Base-by-base conservation (phyloP, 2,888 invertebrate species). In the Julus scanicus region DNA sequence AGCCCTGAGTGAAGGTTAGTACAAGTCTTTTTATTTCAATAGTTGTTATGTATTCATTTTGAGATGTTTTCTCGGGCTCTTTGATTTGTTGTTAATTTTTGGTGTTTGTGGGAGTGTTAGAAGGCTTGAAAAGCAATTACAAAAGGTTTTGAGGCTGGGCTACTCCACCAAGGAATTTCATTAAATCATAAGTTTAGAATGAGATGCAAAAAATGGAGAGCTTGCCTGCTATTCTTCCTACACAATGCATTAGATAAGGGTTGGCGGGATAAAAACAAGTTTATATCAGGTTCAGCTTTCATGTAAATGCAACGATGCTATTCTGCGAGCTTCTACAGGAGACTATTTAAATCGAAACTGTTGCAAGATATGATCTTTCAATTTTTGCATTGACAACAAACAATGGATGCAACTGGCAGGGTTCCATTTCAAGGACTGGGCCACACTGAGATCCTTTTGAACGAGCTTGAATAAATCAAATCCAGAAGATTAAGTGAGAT, bases 1-100 rank as follows among this genome's bases (percentile, higher is more conserved):
- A 85, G 86, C 89, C 57, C 90, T 89, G 53, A 90, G 90, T 89
- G 90, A 90, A 89, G 90, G 90, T 90, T 89, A 90, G 89, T 44
- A 57, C 57, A 2, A n/a, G 57, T 57, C n/a, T 57, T 48, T n/a
- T n/a, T n/a, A n/a, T n/a, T n/a, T n/a, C n/a, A n/a, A n/a, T n/a
- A n/a, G n/a, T n/a, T n/a, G n/a, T n/a, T n/a, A n/a, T n/a, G n/a
- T n/a, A n/a, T n/a, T n/a, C n/a, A 6, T 57, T 57, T 57, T 5
- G 11, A 2, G 4, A 17, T 2, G n/a, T 57, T 57, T 57, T 57
- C 9, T 48, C 48, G 48, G 6, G 9, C 5, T 2, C 9, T 13
- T 17, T 1, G 57, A n/a, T 6, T 17, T 57, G 3, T n/a, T n/a
- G n/a, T 17, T n/a, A 57, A 53, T 57, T 57, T 6, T n/a, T 57